phyloP scores from a whole-genome alignment of 2,113 vertebrate genomes.

The Festucalex cinctus region DNA sequence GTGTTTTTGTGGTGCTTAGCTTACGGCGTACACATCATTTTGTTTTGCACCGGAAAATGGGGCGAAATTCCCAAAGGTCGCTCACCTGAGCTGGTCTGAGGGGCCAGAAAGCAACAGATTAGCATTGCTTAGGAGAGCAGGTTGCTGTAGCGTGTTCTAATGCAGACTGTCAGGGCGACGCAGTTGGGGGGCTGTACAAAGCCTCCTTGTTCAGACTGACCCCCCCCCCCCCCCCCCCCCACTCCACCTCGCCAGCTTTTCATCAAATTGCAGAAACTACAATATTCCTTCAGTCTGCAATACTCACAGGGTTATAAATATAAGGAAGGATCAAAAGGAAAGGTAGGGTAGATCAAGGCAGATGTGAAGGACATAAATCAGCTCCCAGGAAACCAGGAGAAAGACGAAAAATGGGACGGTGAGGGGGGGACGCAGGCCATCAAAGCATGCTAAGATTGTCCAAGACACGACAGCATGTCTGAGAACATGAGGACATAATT shows the following conservation, averaged over 20 bases:
- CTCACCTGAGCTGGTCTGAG: slow-evolving; percentile 51
- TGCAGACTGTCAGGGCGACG: slow-evolving; percentile 65
- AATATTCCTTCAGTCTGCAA: slow-evolving; percentile 11
- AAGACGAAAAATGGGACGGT: slow-evolving; percentile 19
- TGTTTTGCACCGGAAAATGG: background rate
- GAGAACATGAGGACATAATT: slow-evolving; percentile 42
- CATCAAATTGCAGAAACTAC: slow-evolving; percentile 43
- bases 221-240: slow-evolving; percentile 48
- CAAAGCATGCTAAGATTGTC: slow-evolving; percentile 62
- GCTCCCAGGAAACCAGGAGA: slow-evolving; percentile 36
- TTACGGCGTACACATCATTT: background rate
- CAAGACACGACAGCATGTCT: slow-evolving; percentile 28
- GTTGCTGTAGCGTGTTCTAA: slow-evolving; percentile 64
- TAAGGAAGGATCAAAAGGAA: slow-evolving; percentile 13
- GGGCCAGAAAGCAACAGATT: slow-evolving; percentile 56
- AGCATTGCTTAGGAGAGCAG: slow-evolving; percentile 50
- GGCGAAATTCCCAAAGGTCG: background rate
- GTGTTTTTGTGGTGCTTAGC: too few relatives aligned
- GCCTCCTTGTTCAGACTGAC: slow-evolving; percentile 68
- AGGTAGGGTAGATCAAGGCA: slow-evolving; percentile 20
- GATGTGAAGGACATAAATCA: slow-evolving; percentile 59
- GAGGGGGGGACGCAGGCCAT: slow-evolving; percentile 43
- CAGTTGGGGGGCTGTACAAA: slow-evolving; percentile 68
- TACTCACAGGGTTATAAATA: slow-evolving; percentile 3
- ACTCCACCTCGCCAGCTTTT: slow-evolving; percentile 57